Conservation (phyloP, 2,888 invertebrate species). For the Stegana nigrithorax region DNA sequence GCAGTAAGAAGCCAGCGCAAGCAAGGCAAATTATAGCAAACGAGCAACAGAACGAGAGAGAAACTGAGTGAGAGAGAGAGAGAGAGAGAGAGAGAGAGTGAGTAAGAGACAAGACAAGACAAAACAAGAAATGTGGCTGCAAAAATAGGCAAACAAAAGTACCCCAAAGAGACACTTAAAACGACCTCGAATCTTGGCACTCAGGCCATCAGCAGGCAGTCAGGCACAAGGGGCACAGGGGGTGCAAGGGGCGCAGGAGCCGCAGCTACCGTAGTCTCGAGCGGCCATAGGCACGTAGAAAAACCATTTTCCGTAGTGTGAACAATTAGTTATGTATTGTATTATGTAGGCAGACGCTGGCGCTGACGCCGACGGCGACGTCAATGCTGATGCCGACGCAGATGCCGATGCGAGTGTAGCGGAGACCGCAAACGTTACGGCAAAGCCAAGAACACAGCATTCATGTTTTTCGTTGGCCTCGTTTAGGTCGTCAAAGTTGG, state of each 20-base stretch:
- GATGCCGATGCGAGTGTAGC: too few relatives aligned
- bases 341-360: neutral
- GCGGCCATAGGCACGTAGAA: constrained; percentile 27
- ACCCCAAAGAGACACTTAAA: constrained; percentile 40
- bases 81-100: neutral
- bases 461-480: neutral
- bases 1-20: too few relatives aligned
- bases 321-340: constrained; percentile 34
- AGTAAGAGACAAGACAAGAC: constrained; percentile 3
- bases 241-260: constrained; percentile 11
- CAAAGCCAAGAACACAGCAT: too few relatives aligned
- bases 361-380: neutral
- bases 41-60: constrained; percentile 7
- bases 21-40: constrained; percentile 19
- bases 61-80: constrained; percentile 4
- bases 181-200: constrained; percentile 33
- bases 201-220: neutral
- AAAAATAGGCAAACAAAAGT: constrained; percentile 30
- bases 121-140: constrained; percentile 14
- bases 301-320: constrained; percentile 36
- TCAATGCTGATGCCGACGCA: too few relatives aligned
- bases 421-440: too few relatives aligned
- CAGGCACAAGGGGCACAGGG: neutral
- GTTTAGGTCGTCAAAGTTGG: neutral
- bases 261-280: neutral